Base-by-base conservation (phyloP, 2,113 vertebrate species). In the Tychaedon coryphoeus region DNA sequence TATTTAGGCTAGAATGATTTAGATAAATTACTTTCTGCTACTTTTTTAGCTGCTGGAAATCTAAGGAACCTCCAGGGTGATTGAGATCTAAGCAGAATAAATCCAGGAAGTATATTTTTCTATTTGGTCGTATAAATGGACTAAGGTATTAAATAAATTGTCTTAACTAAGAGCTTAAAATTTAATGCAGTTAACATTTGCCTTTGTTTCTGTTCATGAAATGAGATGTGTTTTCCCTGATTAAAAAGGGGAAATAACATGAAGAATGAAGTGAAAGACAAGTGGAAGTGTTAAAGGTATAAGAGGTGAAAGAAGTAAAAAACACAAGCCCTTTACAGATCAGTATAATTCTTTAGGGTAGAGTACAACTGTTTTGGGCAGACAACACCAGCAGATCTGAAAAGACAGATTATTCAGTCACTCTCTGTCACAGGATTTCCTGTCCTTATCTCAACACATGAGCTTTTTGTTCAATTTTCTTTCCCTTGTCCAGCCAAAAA, bases 41-140 rank as follows among this genome's bases (percentile, higher is more conserved):
- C 4, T n/a, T 70, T 45, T 62, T 77, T 34, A 73, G 28, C 20
- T 73, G 9, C 16, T 84, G 40, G 48, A 61, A 67, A 47, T 0
- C 26, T 76, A 43, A 71, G 64, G 9, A 91, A 57, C 10, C 20
- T 74, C 43, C 47, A 89, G 54, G 18, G 19, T 60, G 61, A 78
- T 45, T 81, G 57, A 72, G 65, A 75, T 60, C 17, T 78, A 75
- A 90, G 47, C 34, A 87, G 56, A 71, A 16, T 72, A 75, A 94
- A 88, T 81, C 78, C 65, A 74, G 14, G 47, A 94, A 48, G 7
- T 62, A 61, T 84, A 62, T 76, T 94, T 57, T 92, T 76, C 29
- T 87, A 10, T 75, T 85, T 85, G 14, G 47, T 74, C 64, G 50
- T 60, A 72, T 69, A 89, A 51, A 72, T 67, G 80, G 36, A 53